Conservation (phyloP, 2,113 vertebrate genomes). For the Peucedramus taeniatus region DNA sequence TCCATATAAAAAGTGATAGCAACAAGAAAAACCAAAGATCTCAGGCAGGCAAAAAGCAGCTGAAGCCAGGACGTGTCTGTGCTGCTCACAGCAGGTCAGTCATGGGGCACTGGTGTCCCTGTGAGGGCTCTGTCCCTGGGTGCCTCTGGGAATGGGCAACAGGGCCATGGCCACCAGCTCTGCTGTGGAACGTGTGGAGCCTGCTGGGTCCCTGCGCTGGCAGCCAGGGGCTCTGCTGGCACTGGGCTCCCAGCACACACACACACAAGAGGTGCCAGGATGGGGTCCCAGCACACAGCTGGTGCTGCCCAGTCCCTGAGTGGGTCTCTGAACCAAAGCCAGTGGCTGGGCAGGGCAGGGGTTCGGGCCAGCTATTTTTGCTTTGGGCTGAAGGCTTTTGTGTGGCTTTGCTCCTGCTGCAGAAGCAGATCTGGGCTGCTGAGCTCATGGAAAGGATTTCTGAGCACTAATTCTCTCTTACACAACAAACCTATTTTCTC, state of each 20-base stretch:
- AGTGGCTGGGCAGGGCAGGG: background rate
- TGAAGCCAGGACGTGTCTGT: background rate
- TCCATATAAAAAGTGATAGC: background rate
- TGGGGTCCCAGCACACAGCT: background rate
- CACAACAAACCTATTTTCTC: background rate
- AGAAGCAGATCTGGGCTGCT: conserved; percentile 6
- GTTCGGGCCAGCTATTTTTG: background rate
- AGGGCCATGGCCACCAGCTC: background rate
- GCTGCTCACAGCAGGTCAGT: background rate
- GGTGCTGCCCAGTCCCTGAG: background rate
- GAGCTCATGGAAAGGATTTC: conserved; percentile 11
- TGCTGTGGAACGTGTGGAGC: rapidly evolving
- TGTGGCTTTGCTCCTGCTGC: background rate
- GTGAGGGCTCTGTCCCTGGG: background rate
- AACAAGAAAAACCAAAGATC: background rate
- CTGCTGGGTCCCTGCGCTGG: rapidly evolving
- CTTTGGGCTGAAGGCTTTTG: background rate
- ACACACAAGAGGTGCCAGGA: background rate
- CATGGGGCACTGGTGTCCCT: background rate
- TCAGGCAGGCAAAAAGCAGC: background rate
- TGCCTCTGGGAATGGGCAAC: background rate
- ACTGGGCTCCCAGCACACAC: background rate
- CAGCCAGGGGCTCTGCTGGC: background rate
- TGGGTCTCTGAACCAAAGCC: background rate
- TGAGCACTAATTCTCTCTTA: conserved; percentile 6